Evolutionary conservation across 2,888 invertebrate genomes (phyloP).

Genomic region (Achlya flavicornis): DNA sequence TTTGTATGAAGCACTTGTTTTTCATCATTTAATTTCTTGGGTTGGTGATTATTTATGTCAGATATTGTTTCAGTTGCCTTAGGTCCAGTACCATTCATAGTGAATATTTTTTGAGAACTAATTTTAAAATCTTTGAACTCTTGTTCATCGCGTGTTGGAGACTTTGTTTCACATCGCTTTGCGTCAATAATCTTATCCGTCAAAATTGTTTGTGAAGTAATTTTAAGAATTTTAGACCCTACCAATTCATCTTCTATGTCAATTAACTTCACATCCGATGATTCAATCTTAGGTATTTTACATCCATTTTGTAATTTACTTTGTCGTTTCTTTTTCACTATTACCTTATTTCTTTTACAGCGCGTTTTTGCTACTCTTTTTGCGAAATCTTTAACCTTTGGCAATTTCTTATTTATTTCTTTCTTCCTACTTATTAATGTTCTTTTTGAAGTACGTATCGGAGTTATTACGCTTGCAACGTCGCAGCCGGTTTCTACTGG

Average conservation of each 20-base stretch:
- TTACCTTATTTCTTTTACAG: background rate
- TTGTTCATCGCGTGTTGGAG: background rate
- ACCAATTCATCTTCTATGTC: slow-evolving; percentile 51
- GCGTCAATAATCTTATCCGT: background rate
- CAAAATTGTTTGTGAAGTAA: background rate
- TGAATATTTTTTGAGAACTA: background rate
- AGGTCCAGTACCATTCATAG: background rate
- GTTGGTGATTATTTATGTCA: background rate
- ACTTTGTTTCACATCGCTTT: background rate
- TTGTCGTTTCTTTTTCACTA: slow-evolving; percentile 10
- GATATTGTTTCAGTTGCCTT: background rate
- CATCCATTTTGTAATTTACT: slow-evolving; percentile 19
- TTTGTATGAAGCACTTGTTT: background rate
- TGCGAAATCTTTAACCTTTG: background rate
- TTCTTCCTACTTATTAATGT: too few relatives aligned
- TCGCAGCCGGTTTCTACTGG: background rate
- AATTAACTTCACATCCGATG: slow-evolving; percentile 19
- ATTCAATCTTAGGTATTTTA: slow-evolving; percentile 18
- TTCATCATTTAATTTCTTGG: background rate
- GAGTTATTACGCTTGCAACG: background rate
- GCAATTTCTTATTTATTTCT: slow-evolving; percentile 5
- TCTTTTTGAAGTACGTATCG: background rate
- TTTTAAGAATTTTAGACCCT: slow-evolving; percentile 43
- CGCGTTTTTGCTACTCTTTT: background rate
- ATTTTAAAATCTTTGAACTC: background rate